Evolutionary conservation across 2,888 invertebrate species (phyloP), one percentile per base, ranked within the genome.

Genomic region (Chaetoderma sp.): DNA sequence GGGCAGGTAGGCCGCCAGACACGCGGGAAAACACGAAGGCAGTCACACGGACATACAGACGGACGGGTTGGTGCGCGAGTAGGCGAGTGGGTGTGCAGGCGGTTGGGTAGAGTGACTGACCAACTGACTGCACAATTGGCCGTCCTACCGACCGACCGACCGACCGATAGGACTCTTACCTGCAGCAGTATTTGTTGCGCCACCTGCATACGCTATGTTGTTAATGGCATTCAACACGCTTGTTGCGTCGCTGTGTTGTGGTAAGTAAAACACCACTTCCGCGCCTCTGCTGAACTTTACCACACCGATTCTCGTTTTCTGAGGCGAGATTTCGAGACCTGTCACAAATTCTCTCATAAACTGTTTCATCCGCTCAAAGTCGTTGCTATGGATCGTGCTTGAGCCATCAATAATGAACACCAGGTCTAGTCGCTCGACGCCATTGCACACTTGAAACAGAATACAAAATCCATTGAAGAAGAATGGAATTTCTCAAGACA

Each of bases 381-480:
- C 74, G 2, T 72, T 64, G 1, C 56, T 57, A 5, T 84, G 82
- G 30, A 87, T 75, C 21, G 85, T 86, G 3, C 85, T 82, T 8
- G 86, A 86, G 5, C 83, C 84, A 70, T 87, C 87, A 42, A 87
- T 73, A 27, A 87, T 67, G 33, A 87, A 80, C 0, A 82, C 80
- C 13, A 87, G 73, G 71, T 87, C 87, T 10, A 86, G 82, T n/a
- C 68, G 68, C 6, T 71, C 60, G 25, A 60, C 55, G 21, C 50
- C 62, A 0, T 47, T 59, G 56, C 79, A 79, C 0, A 68, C 80
- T 81, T 62, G 6, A 52, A 61, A 57, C 5, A 36, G 1, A 39
- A 4, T 13, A 39, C 21, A 39, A 42, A n/a, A n/a, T n/a, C n/a
- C n/a, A n/a, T n/a, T n/a, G n/a, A n/a, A n/a, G n/a, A n/a, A n/a